These are phyloP conservation scores for Spea hammondii DNA, from an alignment of 2,797 vertebrate genomes.

Conservation along the genomic window DNA sequence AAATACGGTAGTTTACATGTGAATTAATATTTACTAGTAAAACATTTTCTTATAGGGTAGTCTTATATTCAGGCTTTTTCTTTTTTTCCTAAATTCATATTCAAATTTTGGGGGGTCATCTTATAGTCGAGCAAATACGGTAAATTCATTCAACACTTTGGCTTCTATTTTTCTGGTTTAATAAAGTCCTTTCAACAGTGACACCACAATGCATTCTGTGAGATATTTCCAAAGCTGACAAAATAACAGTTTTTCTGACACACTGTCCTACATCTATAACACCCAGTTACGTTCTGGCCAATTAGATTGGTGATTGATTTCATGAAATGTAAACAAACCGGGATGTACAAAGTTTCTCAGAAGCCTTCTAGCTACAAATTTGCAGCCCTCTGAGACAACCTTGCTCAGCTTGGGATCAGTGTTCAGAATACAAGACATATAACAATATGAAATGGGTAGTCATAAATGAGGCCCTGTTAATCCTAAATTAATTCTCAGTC, in stretches of 20 bases:
- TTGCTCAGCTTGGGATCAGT: slow-evolving; percentile 2
- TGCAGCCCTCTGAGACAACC: neutral
- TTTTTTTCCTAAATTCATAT: no score
- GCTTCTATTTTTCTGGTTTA: neutral
- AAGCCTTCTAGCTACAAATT: neutral
- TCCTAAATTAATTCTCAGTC: neutral
- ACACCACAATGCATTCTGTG: neutral
- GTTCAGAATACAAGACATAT: neutral
- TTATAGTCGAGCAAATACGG: no score
- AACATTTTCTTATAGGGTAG: no score
- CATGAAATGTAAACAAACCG: neutral
- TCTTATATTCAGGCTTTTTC: no score
- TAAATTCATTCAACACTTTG: neutral
- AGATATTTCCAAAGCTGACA: neutral
- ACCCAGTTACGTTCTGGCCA: neutral
- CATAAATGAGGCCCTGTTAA: neutral
- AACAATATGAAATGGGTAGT: neutral
- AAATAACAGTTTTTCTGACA: neutral
- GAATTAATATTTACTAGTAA: no score
- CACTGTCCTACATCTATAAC: neutral
- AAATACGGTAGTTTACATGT: no score
- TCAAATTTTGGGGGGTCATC: no score
- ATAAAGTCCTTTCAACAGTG: neutral
- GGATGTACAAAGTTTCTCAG: neutral
- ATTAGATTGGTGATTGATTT: neutral